Percentiles rank a stretch among this genome's conserved stretches.
Evolutionary conservation across 2,113 vertebrate species (phyloP).

Genomic region (Notiomystis cincta): DNA sequence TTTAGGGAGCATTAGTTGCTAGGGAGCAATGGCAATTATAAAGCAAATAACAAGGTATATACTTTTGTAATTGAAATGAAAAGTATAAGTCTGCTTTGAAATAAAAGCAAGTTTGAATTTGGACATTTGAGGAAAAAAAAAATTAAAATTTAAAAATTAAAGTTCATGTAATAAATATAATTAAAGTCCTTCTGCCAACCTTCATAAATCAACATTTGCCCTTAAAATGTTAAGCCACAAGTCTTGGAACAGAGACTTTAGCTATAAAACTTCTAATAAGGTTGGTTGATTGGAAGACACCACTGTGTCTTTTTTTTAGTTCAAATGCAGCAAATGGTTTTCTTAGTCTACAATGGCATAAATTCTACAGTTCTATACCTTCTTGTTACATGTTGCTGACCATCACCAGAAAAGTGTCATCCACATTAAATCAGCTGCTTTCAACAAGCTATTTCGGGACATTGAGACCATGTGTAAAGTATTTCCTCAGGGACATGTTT

Average conservation of each 20-base stretch:
- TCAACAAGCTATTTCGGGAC: not conserved
- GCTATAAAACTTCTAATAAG: not conserved
- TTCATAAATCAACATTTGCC: not conserved
- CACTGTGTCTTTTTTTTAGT: not conserved
- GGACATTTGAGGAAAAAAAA: not conserved
- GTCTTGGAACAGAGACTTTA: not conserved
- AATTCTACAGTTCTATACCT: not conserved
- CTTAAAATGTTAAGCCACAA: not conserved
- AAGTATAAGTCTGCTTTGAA: not conserved
- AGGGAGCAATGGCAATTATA: not conserved
- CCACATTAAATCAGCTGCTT: not conserved
- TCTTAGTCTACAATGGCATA: not conserved
- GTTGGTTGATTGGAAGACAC: not conserved
- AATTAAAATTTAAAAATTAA: not conserved
- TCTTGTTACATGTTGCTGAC: not conserved
- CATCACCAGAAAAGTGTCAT: not conserved
- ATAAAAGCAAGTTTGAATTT: not conserved
- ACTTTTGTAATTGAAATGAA: not conserved
- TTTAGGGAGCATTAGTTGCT: not conserved
- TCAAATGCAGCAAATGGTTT: not conserved
- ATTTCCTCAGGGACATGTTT: not conserved
- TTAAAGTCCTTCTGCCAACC: not conserved
- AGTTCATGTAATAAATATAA: not conserved
- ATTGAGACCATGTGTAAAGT: not conserved
- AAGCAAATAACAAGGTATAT: not conserved